phyloP scores from a whole-genome alignment of 1,140 invertebrate genomes.

The Drosophila yakuba region DNA sequence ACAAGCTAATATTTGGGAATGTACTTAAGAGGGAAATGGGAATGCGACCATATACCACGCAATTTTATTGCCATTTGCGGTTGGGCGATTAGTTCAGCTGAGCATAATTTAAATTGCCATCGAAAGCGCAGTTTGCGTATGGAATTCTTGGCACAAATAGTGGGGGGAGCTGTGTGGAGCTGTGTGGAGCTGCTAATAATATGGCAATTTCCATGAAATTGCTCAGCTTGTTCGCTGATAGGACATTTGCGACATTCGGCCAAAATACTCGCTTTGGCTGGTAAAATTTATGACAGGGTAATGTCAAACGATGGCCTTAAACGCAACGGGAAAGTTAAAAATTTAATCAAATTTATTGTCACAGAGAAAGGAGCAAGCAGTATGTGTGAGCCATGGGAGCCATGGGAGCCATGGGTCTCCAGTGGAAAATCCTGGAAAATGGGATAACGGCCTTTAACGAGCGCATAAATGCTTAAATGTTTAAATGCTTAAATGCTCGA shows the following conservation, averaged over 20 bases:
- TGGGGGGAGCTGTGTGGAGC: slow-evolving; percentile 20
- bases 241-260: not conserved
- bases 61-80: not conserved
- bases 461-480: slow-evolving; percentile 56
- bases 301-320: slow-evolving; percentile 21
- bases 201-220: slow-evolving; percentile 3
- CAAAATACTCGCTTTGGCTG: not conserved
- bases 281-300: slow-evolving; percentile 38
- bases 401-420: slow-evolving; percentile 10
- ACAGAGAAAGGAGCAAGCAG: slow-evolving; percentile 7
- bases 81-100: slow-evolving; percentile 3
- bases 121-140: slow-evolving; percentile 17
- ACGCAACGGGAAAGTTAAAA: slow-evolving; percentile 23
- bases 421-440: not conserved
- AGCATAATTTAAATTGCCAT: slow-evolving; percentile 17
- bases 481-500: slow-evolving; percentile 52
- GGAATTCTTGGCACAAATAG: slow-evolving; percentile 11
- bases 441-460: slow-evolving; percentile 64
- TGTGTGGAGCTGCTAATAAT: slow-evolving; percentile 36
- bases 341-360: slow-evolving; percentile 70
- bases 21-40: too few species aligned
- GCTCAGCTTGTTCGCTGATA: not conserved
- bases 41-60: too few species aligned
- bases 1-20: not conserved
- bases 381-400: slow-evolving; percentile 52